A percentile compares a stretch with the other conserved stretches of the same genome.
phyloP scores from a whole-genome alignment of 2,797 vertebrate genomes.

The Sebastes glaucus region DNA sequence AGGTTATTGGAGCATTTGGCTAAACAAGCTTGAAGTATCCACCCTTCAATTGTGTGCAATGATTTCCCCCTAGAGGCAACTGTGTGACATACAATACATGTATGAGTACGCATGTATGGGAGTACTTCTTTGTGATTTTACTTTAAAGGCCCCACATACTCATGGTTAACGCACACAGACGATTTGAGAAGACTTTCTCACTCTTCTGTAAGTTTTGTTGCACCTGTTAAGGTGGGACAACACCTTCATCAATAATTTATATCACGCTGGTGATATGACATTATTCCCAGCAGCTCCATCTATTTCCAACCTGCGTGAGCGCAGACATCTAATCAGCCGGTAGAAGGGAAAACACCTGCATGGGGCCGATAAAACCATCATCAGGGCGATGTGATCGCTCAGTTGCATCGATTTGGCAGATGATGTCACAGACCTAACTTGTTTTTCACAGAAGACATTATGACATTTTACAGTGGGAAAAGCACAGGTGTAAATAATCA shows the following conservation, averaged over 20 bases:
- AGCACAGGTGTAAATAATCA: background rate
- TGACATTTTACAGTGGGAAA: background rate
- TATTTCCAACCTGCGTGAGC: background rate
- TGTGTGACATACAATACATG: conserved; percentile 1
- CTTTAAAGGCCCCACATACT: background rate
- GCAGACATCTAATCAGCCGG: background rate
- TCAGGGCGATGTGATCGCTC: background rate
- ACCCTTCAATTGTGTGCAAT: conserved; percentile 7
- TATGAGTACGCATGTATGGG: background rate
- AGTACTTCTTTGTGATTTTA: background rate
- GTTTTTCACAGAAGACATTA: background rate
- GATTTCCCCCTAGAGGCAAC: conserved; percentile 61
- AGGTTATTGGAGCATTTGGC: background rate
- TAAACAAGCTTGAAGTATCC: background rate
- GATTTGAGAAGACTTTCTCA: background rate
- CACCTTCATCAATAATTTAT: background rate
- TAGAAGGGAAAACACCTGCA: background rate
- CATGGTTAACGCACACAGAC: accelerated
- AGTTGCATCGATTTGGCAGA: background rate
- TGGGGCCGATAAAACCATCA: background rate
- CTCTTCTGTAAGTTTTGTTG: background rate
- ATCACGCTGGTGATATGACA: background rate
- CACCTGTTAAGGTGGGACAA: background rate
- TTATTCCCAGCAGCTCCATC: background rate
- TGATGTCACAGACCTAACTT: background rate